Evolutionary conservation across 2,888 invertebrate species (phyloP).

Genomic region (Andricus quercusramuli): DNA sequence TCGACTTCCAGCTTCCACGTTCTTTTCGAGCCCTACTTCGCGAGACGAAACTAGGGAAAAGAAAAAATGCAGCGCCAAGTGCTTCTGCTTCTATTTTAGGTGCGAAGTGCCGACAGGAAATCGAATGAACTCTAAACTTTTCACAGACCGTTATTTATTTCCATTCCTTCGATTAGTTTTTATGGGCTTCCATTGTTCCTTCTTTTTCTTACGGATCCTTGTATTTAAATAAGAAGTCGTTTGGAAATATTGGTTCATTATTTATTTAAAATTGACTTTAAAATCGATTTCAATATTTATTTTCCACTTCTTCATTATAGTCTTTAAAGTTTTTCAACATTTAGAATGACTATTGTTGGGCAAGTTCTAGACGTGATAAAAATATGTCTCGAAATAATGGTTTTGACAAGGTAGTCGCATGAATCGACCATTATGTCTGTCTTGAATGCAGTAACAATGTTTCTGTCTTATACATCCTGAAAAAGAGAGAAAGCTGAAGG

Average conservation of each 20-base stretch:
- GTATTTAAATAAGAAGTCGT: neutral
- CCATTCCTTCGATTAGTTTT: constrained; percentile 4
- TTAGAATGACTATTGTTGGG: neutral
- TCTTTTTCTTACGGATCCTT: neutral
- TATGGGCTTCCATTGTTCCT: neutral
- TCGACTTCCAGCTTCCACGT: constrained; percentile 26
- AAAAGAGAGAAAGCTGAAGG: constrained; percentile 48
- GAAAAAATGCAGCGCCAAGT: neutral
- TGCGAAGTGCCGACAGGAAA: constrained; percentile 21
- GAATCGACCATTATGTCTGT: constrained; percentile 70
- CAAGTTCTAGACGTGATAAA: neutral
- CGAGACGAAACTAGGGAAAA: constrained; percentile 19
- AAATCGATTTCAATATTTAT: no score
- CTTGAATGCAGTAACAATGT: constrained; percentile 69
- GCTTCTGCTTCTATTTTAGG: constrained; percentile 9
- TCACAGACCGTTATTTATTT: constrained; percentile 5
- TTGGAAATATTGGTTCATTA: neutral
- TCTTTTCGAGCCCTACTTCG: constrained; percentile 25
- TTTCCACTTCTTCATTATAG: no score
- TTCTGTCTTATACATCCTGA: constrained; percentile 52
- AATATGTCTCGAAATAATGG: constrained; percentile 56
- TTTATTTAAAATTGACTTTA: no score
- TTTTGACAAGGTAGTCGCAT: constrained; percentile 66
- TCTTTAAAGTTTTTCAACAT: no score
- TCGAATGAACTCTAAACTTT: constrained; percentile 34